A percentile compares a stretch with the other conserved stretches of the same genome.
Conservation (phyloP, 2,797 vertebrate species). For the Tragopan temminckii region DNA sequence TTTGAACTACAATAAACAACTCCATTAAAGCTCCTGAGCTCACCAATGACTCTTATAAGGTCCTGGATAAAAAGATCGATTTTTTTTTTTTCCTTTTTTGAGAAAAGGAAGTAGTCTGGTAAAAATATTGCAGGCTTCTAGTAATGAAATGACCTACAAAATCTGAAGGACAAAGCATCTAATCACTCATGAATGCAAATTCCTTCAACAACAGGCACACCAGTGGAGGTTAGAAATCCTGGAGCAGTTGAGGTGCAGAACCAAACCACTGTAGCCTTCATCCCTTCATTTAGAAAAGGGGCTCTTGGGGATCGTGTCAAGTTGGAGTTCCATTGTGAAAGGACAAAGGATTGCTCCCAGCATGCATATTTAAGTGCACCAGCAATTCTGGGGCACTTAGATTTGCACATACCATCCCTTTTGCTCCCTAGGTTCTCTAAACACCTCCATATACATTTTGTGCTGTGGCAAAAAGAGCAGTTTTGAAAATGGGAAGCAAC, state of each 20-base stretch:
- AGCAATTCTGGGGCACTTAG: not conserved
- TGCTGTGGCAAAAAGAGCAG: not conserved
- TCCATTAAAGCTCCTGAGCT: slow-evolving; percentile 61
- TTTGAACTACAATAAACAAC: slow-evolving; percentile 55
- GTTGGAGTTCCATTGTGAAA: not conserved
- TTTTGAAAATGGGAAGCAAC: not conserved
- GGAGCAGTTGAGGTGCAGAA: slow-evolving; percentile 16
- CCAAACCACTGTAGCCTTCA: slow-evolving; percentile 12
- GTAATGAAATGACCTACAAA: slow-evolving; percentile 33
- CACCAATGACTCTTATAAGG: slow-evolving; percentile 35
- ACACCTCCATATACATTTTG: not conserved
- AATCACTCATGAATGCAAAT: slow-evolving; percentile 32
- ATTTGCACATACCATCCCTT: not conserved
- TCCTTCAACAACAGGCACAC: slow-evolving; percentile 23
- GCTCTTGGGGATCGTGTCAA: not conserved
- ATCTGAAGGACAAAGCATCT: slow-evolving; percentile 58
- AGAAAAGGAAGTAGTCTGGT: not conserved
- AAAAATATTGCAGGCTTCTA: slow-evolving; percentile 52
- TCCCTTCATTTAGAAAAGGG: not conserved
- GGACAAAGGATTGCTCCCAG: not conserved
- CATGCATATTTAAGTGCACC: not conserved
- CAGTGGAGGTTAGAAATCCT: not conserved
- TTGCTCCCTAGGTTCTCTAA: not conserved
- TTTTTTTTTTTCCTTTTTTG: not conserved
- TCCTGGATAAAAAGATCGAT: slow-evolving; percentile 27